A percentile compares a stretch with the other conserved stretches of the same genome.
Conservation (phyloP, 2,797 vertebrate genomes). For the Oreochromis mossambicus region DNA sequence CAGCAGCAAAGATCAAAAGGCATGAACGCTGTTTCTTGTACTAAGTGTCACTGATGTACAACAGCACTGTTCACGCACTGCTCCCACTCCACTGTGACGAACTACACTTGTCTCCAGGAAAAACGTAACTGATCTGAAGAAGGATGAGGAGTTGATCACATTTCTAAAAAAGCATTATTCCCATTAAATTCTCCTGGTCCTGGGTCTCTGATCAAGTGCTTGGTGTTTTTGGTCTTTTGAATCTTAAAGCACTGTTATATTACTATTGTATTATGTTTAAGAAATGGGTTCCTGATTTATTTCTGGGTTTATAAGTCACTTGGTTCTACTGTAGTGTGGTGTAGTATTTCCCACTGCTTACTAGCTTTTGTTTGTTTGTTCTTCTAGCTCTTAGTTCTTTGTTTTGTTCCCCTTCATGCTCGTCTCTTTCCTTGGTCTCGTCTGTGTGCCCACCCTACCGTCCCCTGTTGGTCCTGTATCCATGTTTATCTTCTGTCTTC, state of each 20-base stretch:
- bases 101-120: not conserved
- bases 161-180: accelerated
- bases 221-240: not conserved
- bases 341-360: not conserved
- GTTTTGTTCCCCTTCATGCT: not conserved
- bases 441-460: not conserved
- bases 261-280: not conserved
- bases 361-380: not conserved
- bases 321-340: not conserved
- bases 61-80: not conserved
- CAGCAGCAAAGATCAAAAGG: not conserved
- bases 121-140: not conserved
- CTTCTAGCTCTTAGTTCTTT: not conserved
- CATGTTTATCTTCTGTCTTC: not conserved
- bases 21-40: not conserved
- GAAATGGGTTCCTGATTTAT: not conserved
- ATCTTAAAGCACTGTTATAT: accelerated
- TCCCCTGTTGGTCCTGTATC: not conserved
- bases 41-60: not conserved
- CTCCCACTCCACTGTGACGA: not conserved
- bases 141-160: not conserved
- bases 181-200: not conserved
- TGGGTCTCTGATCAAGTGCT: not conserved
- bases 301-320: not conserved
- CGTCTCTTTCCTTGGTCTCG: not conserved